A percentile compares a stretch with the other conserved stretches of the same genome.
Conservation (phyloP, 2,888 invertebrate genomes). For the Anagyrus pseudococci region DNA sequence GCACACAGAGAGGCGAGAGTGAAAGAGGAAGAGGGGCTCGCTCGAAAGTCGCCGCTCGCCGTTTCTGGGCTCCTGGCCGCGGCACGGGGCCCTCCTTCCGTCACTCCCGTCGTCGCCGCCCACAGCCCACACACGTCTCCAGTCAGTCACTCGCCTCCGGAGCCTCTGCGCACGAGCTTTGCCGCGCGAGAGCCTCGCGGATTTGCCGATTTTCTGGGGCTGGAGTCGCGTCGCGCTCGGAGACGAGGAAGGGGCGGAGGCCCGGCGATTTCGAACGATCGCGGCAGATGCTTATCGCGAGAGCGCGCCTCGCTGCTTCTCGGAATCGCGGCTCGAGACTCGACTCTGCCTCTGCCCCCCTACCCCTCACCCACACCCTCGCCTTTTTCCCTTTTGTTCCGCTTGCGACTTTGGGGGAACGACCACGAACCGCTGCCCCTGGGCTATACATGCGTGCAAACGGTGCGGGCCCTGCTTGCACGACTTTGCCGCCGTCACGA, state of each 20-base stretch:
- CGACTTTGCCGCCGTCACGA: no score
- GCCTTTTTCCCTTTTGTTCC: background rate
- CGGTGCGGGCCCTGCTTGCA: no score
- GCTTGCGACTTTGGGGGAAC: no score
- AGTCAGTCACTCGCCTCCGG: background rate
- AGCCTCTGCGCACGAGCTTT: no score
- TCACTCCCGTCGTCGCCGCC: conserved; percentile 40
- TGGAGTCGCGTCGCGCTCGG: background rate
- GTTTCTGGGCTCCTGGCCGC: conserved; percentile 42
- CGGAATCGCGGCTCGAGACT: conserved; percentile 9
- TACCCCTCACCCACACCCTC: background rate
- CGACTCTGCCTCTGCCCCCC: background rate
- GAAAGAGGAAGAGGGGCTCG: background rate
- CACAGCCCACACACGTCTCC: conserved; percentile 20
- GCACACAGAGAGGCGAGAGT: background rate
- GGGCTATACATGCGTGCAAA: no score
- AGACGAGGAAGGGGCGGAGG: background rate
- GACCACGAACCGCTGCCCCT: no score
- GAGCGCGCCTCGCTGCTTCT: conserved; percentile 16
- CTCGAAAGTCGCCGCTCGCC: conserved; percentile 37
- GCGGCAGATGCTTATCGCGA: conserved; percentile 29
- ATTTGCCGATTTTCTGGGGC: background rate
- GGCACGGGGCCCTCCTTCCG: conserved; percentile 54
- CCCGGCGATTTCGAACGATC: conserved; percentile 28
- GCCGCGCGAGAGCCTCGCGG: background rate